Conservation (phyloP, 2,888 invertebrate species). For the Eupithecia vulgata region DNA sequence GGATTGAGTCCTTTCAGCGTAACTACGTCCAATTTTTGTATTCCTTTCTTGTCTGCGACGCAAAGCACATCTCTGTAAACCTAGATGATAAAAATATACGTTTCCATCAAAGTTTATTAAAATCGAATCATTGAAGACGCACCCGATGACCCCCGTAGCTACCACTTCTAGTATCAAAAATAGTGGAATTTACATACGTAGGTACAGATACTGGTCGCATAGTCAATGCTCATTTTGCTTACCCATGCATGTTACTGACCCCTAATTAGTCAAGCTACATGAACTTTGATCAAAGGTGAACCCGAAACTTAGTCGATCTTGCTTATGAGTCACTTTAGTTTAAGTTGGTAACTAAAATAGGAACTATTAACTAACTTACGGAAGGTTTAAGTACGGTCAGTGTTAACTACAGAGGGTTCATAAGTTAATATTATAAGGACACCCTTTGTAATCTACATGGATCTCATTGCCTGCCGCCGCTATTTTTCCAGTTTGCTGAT, state of each 20-base stretch:
- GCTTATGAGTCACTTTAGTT: neutral
- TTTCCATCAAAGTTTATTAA: no score
- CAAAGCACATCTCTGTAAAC: no score
- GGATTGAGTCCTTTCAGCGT: no score
- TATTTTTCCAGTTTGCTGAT: no score
- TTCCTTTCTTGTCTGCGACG: no score
- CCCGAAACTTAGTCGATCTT: slow-evolving; percentile 8
- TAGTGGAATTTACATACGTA: neutral
- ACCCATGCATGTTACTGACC: slow-evolving; percentile 3
- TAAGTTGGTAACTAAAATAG: slow-evolving; percentile 8
- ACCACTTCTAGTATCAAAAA: no score
- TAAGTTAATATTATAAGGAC: neutral
- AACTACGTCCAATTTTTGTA: no score
- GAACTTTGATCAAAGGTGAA: neutral
- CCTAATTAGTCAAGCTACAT: slow-evolving; percentile 5
- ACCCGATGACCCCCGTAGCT: no score
- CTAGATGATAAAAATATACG: no score
- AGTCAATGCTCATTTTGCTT: neutral
- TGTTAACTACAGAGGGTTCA: neutral
- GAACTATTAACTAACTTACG: neutral
- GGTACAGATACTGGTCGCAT: neutral
- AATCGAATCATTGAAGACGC: no score
- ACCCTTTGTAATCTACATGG: no score
- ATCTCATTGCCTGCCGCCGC: no score
- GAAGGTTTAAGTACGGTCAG: neutral